These are phyloP conservation scores for Cetonia aurata DNA, from an alignment of 2,888 invertebrate genomes.

Conservation along the genomic window DNA sequence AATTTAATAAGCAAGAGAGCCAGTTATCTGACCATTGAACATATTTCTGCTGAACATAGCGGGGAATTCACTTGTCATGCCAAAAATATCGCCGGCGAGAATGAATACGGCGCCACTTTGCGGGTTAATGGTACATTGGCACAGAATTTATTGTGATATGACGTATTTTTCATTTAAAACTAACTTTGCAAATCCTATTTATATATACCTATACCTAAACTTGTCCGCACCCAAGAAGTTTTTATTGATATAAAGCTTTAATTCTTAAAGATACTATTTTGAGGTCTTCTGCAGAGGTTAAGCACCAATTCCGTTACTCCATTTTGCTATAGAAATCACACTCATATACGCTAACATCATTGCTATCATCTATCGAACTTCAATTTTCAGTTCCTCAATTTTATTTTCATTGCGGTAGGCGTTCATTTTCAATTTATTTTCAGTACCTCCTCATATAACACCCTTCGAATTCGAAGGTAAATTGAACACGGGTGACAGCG, in stretches of 20 bases:
- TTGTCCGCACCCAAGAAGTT: neutral
- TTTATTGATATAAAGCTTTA: neutral
- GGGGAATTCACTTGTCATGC: slow-evolving; percentile 76
- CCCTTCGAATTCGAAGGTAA: slow-evolving; percentile 78
- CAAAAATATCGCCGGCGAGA: slow-evolving; percentile 71
- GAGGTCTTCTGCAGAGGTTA: slow-evolving; percentile 9
- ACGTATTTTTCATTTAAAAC: slow-evolving; percentile 2
- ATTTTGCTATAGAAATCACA: too few species aligned
- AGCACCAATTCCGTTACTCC: slow-evolving; percentile 12
- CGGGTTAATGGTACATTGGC: slow-evolving; percentile 50
- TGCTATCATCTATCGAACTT: too few species aligned
- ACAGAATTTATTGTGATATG: too few species aligned
- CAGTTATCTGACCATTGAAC: slow-evolving; percentile 74
- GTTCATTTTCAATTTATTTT: slow-evolving; percentile 31
- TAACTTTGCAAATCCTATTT: slow-evolving; percentile 1
- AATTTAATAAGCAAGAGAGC: slow-evolving; percentile 74
- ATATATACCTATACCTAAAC: neutral
- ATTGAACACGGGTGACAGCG: slow-evolving; percentile 76
- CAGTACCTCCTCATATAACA: slow-evolving; percentile 75
- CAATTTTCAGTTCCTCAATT: slow-evolving; percentile 16
- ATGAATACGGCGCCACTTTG: slow-evolving; percentile 69
- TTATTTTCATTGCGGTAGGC: slow-evolving; percentile 1
- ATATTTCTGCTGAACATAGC: slow-evolving; percentile 72
- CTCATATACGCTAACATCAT: too few species aligned
- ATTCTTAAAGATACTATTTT: neutral